phyloP scores from a whole-genome alignment of 1,140 invertebrate genomes.

The Berghia stephanieae region DNA sequence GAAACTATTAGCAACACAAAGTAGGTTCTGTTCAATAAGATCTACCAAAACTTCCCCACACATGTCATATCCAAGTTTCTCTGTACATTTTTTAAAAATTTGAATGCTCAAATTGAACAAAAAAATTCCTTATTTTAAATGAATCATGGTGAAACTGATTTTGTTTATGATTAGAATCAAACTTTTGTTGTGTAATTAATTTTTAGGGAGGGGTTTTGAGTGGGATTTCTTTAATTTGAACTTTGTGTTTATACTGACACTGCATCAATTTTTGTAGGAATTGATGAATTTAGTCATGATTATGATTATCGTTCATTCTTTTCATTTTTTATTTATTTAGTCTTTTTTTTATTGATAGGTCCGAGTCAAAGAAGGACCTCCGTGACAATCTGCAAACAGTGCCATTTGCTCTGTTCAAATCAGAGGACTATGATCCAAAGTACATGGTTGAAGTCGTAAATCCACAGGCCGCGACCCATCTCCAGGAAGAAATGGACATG shows the following conservation, averaged over 20 bases:
- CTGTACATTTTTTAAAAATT: neutral
- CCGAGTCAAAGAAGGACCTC: constrained; percentile 50
- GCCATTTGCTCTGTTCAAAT: constrained; percentile 47
- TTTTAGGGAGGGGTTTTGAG: neutral
- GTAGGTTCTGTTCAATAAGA: no score
- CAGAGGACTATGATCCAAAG: constrained; percentile 4
- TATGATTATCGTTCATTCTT: no score
- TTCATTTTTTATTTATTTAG: no score
- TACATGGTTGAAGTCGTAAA: constrained; percentile 47
- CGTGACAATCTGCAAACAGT: constrained; percentile 46
- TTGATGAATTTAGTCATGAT: neutral
- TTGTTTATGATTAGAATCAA: neutral
- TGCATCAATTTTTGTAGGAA: neutral
- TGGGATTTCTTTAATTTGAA: neutral
- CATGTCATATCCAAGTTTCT: no score
- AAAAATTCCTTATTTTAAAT: neutral
- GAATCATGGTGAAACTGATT: neutral
- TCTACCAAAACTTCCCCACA: no score
- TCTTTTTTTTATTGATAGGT: no score
- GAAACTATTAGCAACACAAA: no score
- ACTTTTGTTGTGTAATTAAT: neutral
- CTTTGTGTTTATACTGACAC: neutral
- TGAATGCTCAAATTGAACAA: neutral
- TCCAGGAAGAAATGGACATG: constrained; percentile 50
- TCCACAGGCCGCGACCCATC: constrained; percentile 44